Percentiles rank a stretch among this genome's conserved stretches.
These are phyloP conservation scores for Manduca sexta DNA, from an alignment of 1,140 invertebrate species.

Conservation along the genomic window DNA sequence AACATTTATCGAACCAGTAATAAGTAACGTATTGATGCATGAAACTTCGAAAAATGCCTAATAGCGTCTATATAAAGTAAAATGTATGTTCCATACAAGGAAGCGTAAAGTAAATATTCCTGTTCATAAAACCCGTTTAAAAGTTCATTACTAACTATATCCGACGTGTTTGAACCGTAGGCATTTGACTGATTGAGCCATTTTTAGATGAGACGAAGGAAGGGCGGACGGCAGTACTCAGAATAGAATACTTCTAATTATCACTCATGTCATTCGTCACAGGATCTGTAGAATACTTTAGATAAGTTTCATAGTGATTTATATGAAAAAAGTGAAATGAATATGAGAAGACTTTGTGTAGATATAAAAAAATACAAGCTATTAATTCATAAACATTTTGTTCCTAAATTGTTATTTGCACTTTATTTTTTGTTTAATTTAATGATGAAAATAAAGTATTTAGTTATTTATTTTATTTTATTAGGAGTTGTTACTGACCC, in stretches of 20 bases:
- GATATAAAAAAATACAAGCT: too few species aligned
- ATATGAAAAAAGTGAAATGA: too few species aligned
- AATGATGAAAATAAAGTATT: too few species aligned
- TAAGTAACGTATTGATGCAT: too few species aligned
- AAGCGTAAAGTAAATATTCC: neutral
- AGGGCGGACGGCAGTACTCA: conserved; percentile 21
- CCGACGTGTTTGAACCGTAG: conserved; percentile 11
- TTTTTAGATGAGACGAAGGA: conserved; percentile 43
- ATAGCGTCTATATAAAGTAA: neutral
- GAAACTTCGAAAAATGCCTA: neutral
- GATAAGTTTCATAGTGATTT: too few species aligned
- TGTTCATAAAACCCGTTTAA: conserved; percentile 12
- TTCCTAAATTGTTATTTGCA: too few species aligned
- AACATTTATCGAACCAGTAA: too few species aligned
- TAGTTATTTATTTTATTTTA: too few species aligned
- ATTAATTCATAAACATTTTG: too few species aligned
- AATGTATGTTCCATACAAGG: neutral
- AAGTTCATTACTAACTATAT: conserved; percentile 18
- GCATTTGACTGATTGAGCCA: conserved; percentile 61
- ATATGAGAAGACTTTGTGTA: too few species aligned
- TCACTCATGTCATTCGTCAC: conserved; percentile 47
- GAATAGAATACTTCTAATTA: conserved; percentile 62
- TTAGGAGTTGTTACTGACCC: too few species aligned
- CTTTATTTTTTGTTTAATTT: too few species aligned
- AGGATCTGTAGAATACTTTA: neutral